Base-by-base conservation (phyloP, 2,797 vertebrate species). In the Leptodactylus fallax region DNA sequence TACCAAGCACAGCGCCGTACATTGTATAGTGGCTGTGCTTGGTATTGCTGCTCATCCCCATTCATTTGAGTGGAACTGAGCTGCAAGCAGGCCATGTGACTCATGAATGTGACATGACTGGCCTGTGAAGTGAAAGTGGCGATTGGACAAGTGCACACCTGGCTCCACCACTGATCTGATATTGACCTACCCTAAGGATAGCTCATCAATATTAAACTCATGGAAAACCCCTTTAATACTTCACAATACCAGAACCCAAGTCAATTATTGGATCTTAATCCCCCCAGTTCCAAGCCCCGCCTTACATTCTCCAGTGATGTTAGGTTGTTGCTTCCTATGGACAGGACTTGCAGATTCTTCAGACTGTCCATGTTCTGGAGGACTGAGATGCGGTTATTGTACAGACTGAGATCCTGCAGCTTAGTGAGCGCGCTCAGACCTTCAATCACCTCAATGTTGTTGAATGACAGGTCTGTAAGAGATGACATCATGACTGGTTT, bases 381-480 rank as follows among this genome's bases (percentile, higher is more conserved):
- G 63, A 93, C 94, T 86, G 96, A 94, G 92, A 99, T 97, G 69
- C 89, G 93, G 92, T 99, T 99, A 92, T 92, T 95, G 92, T 92
- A 96, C 88, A 99, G 93, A 90, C 96, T 97, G 86, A 99, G 93
- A 87, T 97, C 92, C 91, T 98, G 94, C 83, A 99, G 94, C 86
- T 97, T 98, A 85, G 91, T 91, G 27, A 99, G 94, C 6, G 93
- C 90, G 63, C 95, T 93, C 91, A 99, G 92, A 11, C 98, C 97
- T 86, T 97, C 96, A 0, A 99, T 98, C 89, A 94, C 91, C 92
- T 97, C 93, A 0, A 99, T 98, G 3, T 94, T 94, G 93, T 99
- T 99, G 91, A 97, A 99, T 6, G 98, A 99, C 88, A 99, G 91
- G 93, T 99, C 98, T 99, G 87, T 88, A 90, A 78, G 55, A 76